phyloP scores from a whole-genome alignment of 1,140 invertebrate genomes.

The Ceratitis capitata region DNA sequence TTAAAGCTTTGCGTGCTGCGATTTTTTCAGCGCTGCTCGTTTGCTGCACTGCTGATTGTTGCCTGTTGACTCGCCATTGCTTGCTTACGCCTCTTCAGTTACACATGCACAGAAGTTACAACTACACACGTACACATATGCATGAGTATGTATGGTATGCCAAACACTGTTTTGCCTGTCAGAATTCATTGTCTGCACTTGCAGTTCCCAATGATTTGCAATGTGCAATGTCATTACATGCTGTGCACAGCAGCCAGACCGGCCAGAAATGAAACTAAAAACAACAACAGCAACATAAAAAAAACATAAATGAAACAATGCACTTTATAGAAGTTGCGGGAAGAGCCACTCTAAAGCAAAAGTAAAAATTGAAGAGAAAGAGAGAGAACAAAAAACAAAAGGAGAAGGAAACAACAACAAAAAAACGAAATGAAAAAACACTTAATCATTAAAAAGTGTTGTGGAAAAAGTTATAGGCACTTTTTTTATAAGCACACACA shows the following conservation, averaged over 20 bases:
- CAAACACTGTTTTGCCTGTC: constrained; percentile 5
- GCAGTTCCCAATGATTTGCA: constrained; percentile 34
- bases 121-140: background rate
- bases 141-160: background rate
- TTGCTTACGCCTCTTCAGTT: background rate
- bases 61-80: background rate
- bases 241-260: background rate
- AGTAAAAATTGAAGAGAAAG: background rate
- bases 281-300: background rate
- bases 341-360: constrained; percentile 11
- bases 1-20: background rate
- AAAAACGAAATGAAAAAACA: background rate
- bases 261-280: constrained; percentile 7
- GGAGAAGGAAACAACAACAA: background rate
- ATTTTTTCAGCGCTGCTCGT: background rate
- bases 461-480: constrained; percentile 31
- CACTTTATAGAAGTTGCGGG: background rate
- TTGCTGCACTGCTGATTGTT: constrained; percentile 39
- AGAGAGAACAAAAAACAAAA: background rate
- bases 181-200: constrained; percentile 33
- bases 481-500: background rate
- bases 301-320: too few relatives aligned
- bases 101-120: too few relatives aligned
- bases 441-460: constrained; percentile 31
- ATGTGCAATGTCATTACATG: constrained; percentile 38